Evolutionary conservation across 2,113 vertebrate species (phyloP), one percentile per base, ranked within the genome.

Genomic region (Caranx melampygus): DNA sequence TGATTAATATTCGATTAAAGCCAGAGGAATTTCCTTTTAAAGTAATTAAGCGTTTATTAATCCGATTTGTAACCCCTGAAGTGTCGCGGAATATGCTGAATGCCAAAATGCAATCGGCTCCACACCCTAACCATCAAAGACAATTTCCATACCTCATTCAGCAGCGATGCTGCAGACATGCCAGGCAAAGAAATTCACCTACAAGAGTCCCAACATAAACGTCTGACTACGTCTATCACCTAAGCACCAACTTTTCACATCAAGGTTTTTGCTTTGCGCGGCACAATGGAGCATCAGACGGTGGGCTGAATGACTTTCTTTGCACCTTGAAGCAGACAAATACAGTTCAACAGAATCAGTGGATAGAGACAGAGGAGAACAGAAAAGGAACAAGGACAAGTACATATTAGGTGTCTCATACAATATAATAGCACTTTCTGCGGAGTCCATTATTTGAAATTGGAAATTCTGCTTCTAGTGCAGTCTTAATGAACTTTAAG

Each of bases 1-100:
- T 92, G 90, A 94, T 94, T 94, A 94, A 95, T 95, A 95, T 94
- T 94, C 91, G 61, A 95, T 94, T 94, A 94, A 94, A 92, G 93
- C 91, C 93, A 78, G 88, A 93, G 93, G 92, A 94, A 92, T 94
- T 92, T 93, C 85, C 82, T 91, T 94, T 95, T 91, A 93, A 92
- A 94, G 88, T 92, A 93, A 95, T 95, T 94, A 94, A 91, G 92
- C 89, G 54, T 94, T 93, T 94, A 94, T 94, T 93, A 93, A 93
- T 93, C 91, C 80, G 85, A 94, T 94, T 95, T 94, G 94, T 94
- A 94, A 92, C 91, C 94, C 94, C 90, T 91, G 88, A 94, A 94
- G 93, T 93, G 92, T 92, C 79, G 85, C 83, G 54, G 87, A 91
- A 93, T 88, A 89, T 91, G 91, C 89, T 90, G 89, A 92, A 91